A percentile compares a stretch with the other conserved stretches of the same genome.
Conservation (phyloP, 2,113 vertebrate species). For the Scopus umbretta region DNA sequence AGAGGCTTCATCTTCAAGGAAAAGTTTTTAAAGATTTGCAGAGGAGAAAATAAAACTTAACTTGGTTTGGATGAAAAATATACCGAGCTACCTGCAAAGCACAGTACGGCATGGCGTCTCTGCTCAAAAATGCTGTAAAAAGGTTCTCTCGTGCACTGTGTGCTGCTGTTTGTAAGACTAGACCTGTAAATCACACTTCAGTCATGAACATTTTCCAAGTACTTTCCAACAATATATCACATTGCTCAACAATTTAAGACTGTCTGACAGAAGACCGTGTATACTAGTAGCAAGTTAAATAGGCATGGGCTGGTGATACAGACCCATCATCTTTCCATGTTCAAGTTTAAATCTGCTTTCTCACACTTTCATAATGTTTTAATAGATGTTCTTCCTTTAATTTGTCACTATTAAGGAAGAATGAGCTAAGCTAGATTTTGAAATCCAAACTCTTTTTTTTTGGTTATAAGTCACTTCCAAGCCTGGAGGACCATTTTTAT, state of each 20-base stretch:
- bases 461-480: neutral
- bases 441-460: neutral
- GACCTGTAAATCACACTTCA: constrained; percentile 32
- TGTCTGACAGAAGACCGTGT: neutral
- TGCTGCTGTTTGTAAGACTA: neutral
- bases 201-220: neutral
- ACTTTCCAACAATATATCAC: constrained; percentile 26
- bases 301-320: neutral
- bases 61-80: neutral
- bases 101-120: rapidly evolving
- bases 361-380: neutral
- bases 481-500: neutral
- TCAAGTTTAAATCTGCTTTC: neutral
- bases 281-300: neutral
- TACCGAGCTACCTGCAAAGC: neutral
- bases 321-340: neutral
- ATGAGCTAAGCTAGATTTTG: neutral
- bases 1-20: neutral
- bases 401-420: neutral
- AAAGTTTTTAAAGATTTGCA: neutral
- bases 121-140: neutral
- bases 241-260: neutral
- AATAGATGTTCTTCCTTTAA: neutral
- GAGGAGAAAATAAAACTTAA: neutral
- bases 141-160: neutral